Evolutionary conservation across 92 coral and sea anemone genomes (phyloP).

Genomic region (Porites evermanni): DNA sequence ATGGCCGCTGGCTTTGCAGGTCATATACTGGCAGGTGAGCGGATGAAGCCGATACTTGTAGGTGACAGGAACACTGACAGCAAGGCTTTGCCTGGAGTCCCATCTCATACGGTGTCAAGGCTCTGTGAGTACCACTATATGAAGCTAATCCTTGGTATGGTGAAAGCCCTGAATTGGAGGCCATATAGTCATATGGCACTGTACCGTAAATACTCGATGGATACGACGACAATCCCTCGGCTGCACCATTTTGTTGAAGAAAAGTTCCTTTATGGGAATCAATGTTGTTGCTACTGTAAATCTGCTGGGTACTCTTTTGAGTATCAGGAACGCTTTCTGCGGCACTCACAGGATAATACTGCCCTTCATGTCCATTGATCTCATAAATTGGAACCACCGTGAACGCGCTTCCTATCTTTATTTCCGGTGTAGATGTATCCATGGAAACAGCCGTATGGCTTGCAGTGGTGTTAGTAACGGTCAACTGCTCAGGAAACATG

Average conservation of each 20-base stretch:
- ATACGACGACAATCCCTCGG: constrained; percentile 3
- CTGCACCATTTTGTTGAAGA: constrained; percentile 4
- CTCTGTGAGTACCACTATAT: constrained; percentile 24
- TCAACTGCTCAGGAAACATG: not conserved
- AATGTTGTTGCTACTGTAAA: not conserved
- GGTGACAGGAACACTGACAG: constrained; percentile 39
- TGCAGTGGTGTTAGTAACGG: not conserved
- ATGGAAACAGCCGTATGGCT: not conserved
- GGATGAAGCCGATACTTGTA: not conserved
- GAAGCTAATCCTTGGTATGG: not conserved
- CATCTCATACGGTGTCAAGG: constrained; percentile 28
- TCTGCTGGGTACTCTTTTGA: not conserved
- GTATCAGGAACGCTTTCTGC: not conserved
- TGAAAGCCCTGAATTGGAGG: not conserved
- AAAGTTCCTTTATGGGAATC: constrained; percentile 2
- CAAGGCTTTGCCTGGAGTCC: constrained; percentile 1
- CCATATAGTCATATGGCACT: constrained; percentile 11
- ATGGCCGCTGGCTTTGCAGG: constrained; percentile 33
- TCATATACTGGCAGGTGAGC: constrained; percentile 20
- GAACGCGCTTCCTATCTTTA: constrained; percentile 14
- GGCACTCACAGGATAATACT: constrained; percentile 5
- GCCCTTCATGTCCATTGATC: constrained; percentile 22
- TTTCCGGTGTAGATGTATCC: not conserved
- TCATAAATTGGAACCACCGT: constrained; percentile 22
- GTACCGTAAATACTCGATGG: constrained; percentile 24